Evolutionary conservation across 2,888 invertebrate species (phyloP).

Genomic region (Amorpha juglandis): DNA sequence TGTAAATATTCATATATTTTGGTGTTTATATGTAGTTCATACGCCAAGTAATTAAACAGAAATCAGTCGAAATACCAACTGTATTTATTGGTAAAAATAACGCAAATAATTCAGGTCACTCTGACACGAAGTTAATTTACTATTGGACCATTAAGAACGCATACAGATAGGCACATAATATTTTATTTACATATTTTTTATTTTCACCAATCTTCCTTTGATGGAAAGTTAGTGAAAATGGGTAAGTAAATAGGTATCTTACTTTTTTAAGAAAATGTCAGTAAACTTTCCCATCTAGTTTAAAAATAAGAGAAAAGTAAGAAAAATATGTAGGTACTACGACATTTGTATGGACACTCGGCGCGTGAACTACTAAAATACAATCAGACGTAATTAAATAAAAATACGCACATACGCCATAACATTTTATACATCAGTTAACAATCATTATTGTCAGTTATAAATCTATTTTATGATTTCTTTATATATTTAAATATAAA

Average conservation of each 20-base stretch:
- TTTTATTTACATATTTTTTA: too few species aligned
- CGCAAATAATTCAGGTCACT: not conserved
- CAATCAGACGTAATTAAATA: conserved; percentile 70
- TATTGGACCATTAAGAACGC: not conserved
- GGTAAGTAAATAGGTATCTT: too few species aligned
- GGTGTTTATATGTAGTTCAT: conserved; percentile 75
- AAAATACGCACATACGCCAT: conserved; percentile 75
- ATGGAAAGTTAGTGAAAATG: too few species aligned
- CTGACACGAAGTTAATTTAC: not conserved
- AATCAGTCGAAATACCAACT: conserved; percentile 8
- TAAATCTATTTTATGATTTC: conserved; percentile 82
- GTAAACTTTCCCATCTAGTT: not conserved
- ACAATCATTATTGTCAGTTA: conserved; percentile 85
- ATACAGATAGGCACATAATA: not conserved
- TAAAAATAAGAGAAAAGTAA: conserved; percentile 27
- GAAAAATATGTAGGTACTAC: not conserved
- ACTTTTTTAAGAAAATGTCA: not conserved
- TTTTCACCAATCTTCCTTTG: too few species aligned
- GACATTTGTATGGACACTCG: conserved; percentile 45
- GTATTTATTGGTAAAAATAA: not conserved
- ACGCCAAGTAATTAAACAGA: conserved; percentile 63
- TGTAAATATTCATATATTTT: conserved; percentile 61
- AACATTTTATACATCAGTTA: conserved; percentile 84
- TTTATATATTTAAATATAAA: conserved; percentile 80
- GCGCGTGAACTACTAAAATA: conserved; percentile 67